Evolutionary conservation across 2,797 vertebrate species (phyloP).

Genomic region (Silurus aristotelis): DNA sequence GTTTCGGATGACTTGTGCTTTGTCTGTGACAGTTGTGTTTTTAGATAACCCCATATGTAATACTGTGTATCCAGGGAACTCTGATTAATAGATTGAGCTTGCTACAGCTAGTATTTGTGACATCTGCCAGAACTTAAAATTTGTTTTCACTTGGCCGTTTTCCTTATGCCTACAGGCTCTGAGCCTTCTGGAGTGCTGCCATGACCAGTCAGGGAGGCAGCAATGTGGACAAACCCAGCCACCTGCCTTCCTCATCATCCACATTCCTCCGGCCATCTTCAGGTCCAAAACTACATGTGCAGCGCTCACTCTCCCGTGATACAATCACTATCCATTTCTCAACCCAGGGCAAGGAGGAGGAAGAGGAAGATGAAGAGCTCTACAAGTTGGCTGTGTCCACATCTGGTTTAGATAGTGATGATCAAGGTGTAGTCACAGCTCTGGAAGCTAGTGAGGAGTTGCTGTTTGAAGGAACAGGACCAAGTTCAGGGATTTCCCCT

Average conservation of each 20-base stretch:
- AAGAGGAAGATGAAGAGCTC: constrained; percentile 84
- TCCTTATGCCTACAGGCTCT: constrained; percentile 72
- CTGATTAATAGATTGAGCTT: not conserved
- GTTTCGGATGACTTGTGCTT: not conserved
- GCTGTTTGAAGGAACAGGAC: constrained; percentile 68
- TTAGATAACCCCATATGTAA: not conserved
- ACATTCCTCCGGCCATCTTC: constrained; percentile 72
- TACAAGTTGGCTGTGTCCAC: constrained; percentile 51
- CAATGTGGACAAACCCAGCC: constrained; percentile 76
- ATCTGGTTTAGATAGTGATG: constrained; percentile 39
- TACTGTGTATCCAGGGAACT: not conserved
- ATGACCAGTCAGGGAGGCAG: constrained; percentile 91
- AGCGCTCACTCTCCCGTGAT: constrained; percentile 86
- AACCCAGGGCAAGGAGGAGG: constrained; percentile 54
- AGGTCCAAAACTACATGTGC: constrained; percentile 88
- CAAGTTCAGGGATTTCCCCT: not conserved
- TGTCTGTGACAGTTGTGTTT: not conserved
- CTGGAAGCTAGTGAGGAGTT: constrained; percentile 92
- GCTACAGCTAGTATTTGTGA: not conserved
- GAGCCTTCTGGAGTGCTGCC: constrained; percentile 77
- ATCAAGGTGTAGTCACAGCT: constrained; percentile 63
- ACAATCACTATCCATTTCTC: constrained; percentile 89
- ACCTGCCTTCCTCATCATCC: constrained; percentile 63
- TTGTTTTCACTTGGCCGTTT: not conserved
- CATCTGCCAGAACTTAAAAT: not conserved